Evolutionary conservation across 2,888 invertebrate species (phyloP).

Genomic region (Danaus chrysippus): DNA sequence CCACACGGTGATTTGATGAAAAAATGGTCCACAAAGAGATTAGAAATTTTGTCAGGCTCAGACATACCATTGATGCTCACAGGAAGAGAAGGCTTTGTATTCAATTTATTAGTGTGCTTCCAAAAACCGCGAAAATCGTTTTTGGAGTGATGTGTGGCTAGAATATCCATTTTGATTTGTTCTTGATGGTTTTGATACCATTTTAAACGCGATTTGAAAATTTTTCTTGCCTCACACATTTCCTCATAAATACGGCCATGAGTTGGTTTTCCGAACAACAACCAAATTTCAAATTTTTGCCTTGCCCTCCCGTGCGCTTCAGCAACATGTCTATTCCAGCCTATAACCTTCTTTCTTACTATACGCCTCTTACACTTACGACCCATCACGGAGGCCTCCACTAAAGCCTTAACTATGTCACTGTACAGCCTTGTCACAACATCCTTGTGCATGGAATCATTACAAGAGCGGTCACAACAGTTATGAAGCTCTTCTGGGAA

Average conservation of each 20-base stretch:
- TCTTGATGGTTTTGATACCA: no score
- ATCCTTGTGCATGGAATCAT: constrained; percentile 9
- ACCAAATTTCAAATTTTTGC: no score
- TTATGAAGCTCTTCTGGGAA: constrained; percentile 15
- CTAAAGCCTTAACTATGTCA: constrained; percentile 18
- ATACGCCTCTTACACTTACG: not conserved
- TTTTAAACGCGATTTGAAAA: no score
- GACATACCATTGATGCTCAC: constrained; percentile 22
- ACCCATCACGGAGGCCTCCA: constrained; percentile 11
- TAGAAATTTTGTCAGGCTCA: constrained; percentile 19
- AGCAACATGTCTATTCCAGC: constrained; percentile 24
- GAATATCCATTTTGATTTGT: no score
- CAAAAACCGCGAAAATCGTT: constrained; percentile 18
- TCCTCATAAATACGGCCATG: not conserved
- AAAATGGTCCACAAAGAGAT: constrained; percentile 25
- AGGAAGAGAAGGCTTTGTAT: constrained; percentile 21
- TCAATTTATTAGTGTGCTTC: constrained; percentile 21
- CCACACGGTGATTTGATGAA: constrained; percentile 18
- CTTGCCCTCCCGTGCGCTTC: constrained; percentile 26
- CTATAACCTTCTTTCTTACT: constrained; percentile 8
- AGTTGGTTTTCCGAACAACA: constrained; percentile 5
- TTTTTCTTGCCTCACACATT: constrained; percentile 4
- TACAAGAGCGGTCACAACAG: constrained; percentile 12
- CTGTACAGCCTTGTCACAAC: constrained; percentile 20
- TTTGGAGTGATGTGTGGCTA: constrained; percentile 21